Evolutionary conservation across 1,140 invertebrate species (phyloP), one percentile per base, ranked within the genome.

Genomic region (Neotoxoptera formosana): DNA sequence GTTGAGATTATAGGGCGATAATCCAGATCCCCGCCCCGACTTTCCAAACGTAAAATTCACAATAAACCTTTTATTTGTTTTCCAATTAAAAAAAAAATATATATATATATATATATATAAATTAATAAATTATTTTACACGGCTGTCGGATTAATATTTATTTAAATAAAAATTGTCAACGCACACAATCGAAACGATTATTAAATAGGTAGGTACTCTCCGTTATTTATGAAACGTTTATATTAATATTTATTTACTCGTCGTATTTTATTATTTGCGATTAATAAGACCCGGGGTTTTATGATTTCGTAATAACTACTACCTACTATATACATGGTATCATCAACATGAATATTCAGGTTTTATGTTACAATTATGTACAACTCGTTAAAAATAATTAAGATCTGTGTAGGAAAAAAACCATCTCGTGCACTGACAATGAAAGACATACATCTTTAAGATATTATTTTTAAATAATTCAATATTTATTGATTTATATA

Each of bases 401-500:
- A 67, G 60, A 67, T 30, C 30, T 30, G 25, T 4, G 41, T 41
- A n/a, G n/a, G n/a, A 30, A 67, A n/a, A 67, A n/a, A 67, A 67
- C 11, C n/a, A 76, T n/a, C 11, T 67, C 25, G 9, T n/a, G 51
- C 51, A 6, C 30, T n/a, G 30, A 60, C 60, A 67, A 67, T n/a
- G 30, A 14, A 4, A 30, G 25, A 30, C 60, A n/a, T 60, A 67
- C 0, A 67, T 67, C 0, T 30, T 67, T 30, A 25, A 67, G 30
- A 14, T 67, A 30, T 60, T 60, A 67, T 14, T 67, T 76, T 76
- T 76, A 76, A 76, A 76, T 76, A 30, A 76, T 76, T n/a, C n/a
- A 76, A 76, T 76, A 34, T 76, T n/a, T 76, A 76, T 76, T 76
- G 14, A 76, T 76, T 76, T 76, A n/a, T 76, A n/a, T 76, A 76